Evolutionary conservation across 2,797 vertebrate species (phyloP).

Genomic region (Neopelma chrysocephalum): DNA sequence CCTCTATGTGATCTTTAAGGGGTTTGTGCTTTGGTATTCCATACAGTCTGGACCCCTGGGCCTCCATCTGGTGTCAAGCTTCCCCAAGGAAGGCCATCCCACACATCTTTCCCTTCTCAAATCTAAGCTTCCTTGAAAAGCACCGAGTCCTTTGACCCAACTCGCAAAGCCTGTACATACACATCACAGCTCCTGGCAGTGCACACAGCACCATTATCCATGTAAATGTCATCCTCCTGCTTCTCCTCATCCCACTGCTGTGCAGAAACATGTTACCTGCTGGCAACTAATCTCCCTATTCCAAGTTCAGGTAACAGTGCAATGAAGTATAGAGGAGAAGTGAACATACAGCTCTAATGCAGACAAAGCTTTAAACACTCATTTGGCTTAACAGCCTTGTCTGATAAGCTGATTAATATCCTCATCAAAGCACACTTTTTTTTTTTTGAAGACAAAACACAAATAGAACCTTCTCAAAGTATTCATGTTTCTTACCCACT

Average conservation of each 20-base stretch:
- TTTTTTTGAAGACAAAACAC: background rate
- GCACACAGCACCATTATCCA: background rate
- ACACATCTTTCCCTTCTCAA: background rate
- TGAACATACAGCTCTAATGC: background rate
- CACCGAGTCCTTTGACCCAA: rapidly evolving
- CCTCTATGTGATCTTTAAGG: background rate
- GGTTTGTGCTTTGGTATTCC: background rate
- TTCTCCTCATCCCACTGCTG: background rate
- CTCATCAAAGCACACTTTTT: background rate
- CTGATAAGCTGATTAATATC: background rate
- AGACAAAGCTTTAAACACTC: background rate
- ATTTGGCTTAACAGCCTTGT: background rate
- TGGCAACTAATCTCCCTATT: background rate
- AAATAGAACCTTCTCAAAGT: background rate
- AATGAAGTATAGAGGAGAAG: background rate
- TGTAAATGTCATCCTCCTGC: background rate
- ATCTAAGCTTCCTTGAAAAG: background rate
- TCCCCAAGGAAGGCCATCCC: background rate
- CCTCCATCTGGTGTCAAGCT: background rate
- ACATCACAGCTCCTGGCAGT: background rate
- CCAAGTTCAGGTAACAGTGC: background rate
- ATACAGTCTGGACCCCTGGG: background rate
- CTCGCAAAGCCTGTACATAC: background rate
- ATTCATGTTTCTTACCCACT: conserved; percentile 86
- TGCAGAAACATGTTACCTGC: background rate